phyloP scores from a whole-genome alignment of 2,797 vertebrate genomes.

The Aythya fuligula region DNA sequence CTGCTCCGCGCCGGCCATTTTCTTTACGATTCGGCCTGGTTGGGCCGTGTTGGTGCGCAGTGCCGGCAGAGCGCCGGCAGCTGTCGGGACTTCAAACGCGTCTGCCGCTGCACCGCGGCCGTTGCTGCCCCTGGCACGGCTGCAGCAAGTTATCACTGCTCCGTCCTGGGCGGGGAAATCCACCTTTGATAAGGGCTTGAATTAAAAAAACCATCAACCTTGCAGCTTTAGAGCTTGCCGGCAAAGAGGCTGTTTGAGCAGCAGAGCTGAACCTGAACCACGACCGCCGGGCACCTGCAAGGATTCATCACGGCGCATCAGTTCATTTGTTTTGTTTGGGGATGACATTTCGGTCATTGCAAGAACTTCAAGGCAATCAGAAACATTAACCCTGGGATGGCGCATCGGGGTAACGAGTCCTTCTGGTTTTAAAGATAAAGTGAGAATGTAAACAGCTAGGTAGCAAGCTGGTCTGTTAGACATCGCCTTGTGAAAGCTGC shows the following conservation, averaged over 20 bases:
- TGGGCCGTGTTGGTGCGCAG: fast-evolving
- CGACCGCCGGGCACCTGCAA: not conserved
- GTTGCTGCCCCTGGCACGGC: slow-evolving; percentile 27
- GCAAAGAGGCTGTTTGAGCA: not conserved
- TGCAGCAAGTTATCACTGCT: slow-evolving; percentile 20
- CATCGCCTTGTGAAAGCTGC: not conserved
- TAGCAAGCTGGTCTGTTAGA: not conserved
- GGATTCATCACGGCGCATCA: fast-evolving
- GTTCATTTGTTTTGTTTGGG: not conserved
- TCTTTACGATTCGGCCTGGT: not conserved
- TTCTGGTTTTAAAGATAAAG: not conserved
- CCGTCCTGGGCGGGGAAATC: not conserved
- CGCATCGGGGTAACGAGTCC: not conserved
- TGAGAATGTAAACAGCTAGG: not conserved
- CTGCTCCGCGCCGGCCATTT: not conserved
- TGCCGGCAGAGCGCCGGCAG: not conserved
- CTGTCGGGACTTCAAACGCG: not conserved
- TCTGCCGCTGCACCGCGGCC: not conserved
- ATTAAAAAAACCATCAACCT: not conserved
- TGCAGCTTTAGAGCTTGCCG: not conserved
- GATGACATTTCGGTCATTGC: not conserved
- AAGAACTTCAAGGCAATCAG: not conserved
- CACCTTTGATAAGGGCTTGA: slow-evolving; percentile 43
- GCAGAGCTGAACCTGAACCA: not conserved
- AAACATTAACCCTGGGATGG: not conserved